Percentiles rank a stretch among this genome's conserved stretches.
Evolutionary conservation across 2,888 invertebrate species (phyloP).

Genomic region (Petrophora chlorosata): DNA sequence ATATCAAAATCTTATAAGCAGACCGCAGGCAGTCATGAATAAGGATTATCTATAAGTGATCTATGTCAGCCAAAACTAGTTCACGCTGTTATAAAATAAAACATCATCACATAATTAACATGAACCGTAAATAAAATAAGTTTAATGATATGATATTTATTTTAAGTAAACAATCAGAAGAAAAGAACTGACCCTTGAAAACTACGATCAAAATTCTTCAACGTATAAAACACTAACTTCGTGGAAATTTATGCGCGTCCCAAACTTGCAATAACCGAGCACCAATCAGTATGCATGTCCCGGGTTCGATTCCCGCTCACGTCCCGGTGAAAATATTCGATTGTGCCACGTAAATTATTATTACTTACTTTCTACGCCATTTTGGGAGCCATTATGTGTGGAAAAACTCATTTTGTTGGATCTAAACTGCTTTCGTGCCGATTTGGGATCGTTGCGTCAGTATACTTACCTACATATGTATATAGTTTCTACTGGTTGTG

Average conservation of each 20-base stretch:
- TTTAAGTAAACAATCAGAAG: too few relatives aligned
- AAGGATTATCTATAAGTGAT: too few relatives aligned
- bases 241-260: constrained; percentile 25
- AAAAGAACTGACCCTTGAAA: neutral
- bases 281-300: constrained; percentile 69
- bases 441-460: constrained; percentile 13
- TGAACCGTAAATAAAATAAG: too few relatives aligned
- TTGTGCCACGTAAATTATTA: constrained; percentile 63
- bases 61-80: too few relatives aligned
- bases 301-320: constrained; percentile 65
- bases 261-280: constrained; percentile 54
- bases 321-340: constrained; percentile 69
- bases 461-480: constrained; percentile 3
- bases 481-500: too few relatives aligned
- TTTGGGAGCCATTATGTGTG: constrained; percentile 58
- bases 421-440: constrained; percentile 14
- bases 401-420: constrained; percentile 50
- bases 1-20: too few relatives aligned
- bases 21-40: too few relatives aligned
- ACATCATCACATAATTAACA: too few relatives aligned
- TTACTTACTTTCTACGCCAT: constrained; percentile 74
- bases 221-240: constrained; percentile 23
- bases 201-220: constrained; percentile 22
- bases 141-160: too few relatives aligned
- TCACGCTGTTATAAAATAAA: too few relatives aligned